Percentiles rank a stretch among this genome's conserved stretches.
These are phyloP conservation scores for Drosophila sulfurigaster DNA, from an alignment of 1,140 invertebrate species.

Conservation along the genomic window DNA sequence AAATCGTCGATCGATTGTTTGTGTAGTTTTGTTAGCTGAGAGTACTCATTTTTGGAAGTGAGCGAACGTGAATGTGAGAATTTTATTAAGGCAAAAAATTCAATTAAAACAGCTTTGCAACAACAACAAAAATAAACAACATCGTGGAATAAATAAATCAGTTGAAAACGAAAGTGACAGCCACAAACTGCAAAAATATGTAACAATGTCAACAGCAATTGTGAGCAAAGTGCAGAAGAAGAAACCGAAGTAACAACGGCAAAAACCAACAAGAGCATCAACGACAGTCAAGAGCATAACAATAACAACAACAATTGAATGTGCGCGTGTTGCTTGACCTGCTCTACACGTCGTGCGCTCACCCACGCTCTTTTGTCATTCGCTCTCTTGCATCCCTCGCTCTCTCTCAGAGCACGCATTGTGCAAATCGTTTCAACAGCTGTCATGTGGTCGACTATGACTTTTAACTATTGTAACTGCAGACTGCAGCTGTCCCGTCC, in stretches of 20 bases:
- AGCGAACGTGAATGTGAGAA: constrained; percentile 32
- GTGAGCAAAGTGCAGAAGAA: constrained; percentile 24
- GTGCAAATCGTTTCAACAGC: constrained; percentile 64
- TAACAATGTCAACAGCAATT: constrained; percentile 73
- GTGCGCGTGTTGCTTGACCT: constrained; percentile 68
- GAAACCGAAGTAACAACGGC: constrained; percentile 18
- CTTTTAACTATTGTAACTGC: constrained; percentile 11
- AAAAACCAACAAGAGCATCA: constrained; percentile 12
- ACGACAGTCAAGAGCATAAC: constrained; percentile 37
- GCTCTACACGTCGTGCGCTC: constrained; percentile 52
- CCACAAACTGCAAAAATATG: constrained; percentile 52
- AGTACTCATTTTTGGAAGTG: constrained; percentile 25
- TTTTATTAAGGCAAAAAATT: constrained; percentile 61
- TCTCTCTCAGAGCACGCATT: constrained; percentile 39
- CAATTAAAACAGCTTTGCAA: constrained; percentile 46
- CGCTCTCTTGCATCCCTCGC: constrained; percentile 25
- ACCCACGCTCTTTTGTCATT: constrained; percentile 52
- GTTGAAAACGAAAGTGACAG: constrained; percentile 68
- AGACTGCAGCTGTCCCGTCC: constrained; percentile 18
- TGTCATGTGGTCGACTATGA: constrained; percentile 48
- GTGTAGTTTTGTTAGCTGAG: constrained; percentile 24
- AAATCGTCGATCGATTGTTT: constrained; percentile 53
- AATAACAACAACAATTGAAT: constrained; percentile 46
- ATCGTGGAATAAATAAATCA: constrained; percentile 46
- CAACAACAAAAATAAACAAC: constrained; percentile 49